phyloP scores from a whole-genome alignment of 2,113 vertebrate species.

The Oreotrochilus melanogaster region DNA sequence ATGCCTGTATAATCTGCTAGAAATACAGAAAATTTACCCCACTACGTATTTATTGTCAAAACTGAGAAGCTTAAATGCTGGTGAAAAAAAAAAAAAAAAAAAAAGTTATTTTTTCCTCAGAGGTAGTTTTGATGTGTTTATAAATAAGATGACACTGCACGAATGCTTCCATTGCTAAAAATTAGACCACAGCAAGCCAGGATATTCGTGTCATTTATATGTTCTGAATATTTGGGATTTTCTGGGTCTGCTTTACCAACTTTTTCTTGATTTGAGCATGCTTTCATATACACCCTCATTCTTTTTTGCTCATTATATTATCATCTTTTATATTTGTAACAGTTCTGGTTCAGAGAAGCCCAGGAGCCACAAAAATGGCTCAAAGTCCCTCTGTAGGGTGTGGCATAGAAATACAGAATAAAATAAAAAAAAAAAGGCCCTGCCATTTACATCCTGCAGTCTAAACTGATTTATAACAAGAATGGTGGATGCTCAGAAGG shows the following conservation, averaged over 20 bases:
- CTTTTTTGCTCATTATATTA: neutral
- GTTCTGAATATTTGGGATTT: neutral
- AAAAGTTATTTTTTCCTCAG: neutral
- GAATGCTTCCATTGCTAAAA: neutral
- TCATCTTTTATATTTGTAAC: rapidly evolving
- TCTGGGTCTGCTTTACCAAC: neutral
- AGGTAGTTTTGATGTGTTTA: neutral
- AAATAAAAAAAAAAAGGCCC: neutral
- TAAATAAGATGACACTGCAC: neutral
- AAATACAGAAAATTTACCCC: neutral
- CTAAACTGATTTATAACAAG: neutral
- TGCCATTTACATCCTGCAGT: neutral
- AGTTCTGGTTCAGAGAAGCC: neutral
- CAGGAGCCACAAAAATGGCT: neutral
- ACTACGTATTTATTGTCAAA: neutral
- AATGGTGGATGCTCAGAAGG: neutral
- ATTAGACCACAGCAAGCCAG: neutral
- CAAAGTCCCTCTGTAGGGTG: neutral
- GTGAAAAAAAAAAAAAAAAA: neutral
- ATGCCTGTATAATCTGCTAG: rapidly evolving
- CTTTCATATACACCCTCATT: neutral
- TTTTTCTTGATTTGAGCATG: neutral
- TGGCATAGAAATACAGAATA: neutral
- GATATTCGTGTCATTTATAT: neutral
- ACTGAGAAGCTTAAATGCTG: neutral